phyloP scores from a whole-genome alignment of 2,113 vertebrate species.

The Solenodon paradoxus region DNA sequence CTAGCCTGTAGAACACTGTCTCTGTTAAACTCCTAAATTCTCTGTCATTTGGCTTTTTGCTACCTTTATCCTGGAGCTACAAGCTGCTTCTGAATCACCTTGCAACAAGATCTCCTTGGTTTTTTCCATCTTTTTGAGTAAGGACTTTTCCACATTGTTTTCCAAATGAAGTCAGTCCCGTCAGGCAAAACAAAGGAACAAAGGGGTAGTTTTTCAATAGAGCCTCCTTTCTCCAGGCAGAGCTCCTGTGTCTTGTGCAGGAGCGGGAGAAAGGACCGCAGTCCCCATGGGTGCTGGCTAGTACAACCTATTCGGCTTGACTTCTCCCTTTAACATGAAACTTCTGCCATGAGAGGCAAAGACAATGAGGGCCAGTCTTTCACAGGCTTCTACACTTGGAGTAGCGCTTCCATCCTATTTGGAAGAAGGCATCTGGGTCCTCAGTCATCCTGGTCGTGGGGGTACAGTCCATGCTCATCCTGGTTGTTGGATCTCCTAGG shows the following conservation, averaged over 20 bases:
- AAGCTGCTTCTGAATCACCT: not conserved
- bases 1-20: too few relatives aligned
- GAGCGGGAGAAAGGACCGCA: too few relatives aligned
- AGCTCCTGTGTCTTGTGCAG: too few relatives aligned
- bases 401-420: fast-evolving
- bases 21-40: not conserved
- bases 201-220: too few relatives aligned
- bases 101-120: not conserved
- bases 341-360: not conserved
- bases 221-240: fast-evolving
- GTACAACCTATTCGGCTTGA: too few relatives aligned
- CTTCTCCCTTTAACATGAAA: not conserved
- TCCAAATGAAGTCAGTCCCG: not conserved
- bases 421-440: not conserved
- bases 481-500: too few relatives aligned
- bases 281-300: not conserved
- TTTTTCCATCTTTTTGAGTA: not conserved
- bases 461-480: too few relatives aligned
- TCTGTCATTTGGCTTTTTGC: not conserved
- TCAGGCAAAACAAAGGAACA: fast-evolving
- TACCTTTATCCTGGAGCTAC: not conserved
- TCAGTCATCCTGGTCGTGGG: too few relatives aligned
- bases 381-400: not conserved
- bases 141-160: not conserved
- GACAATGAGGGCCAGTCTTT: not conserved